Percentiles rank a stretch among this genome's conserved stretches.
Evolutionary conservation across 2,888 invertebrate species (phyloP).

Genomic region (Phlogophora meticulosa): DNA sequence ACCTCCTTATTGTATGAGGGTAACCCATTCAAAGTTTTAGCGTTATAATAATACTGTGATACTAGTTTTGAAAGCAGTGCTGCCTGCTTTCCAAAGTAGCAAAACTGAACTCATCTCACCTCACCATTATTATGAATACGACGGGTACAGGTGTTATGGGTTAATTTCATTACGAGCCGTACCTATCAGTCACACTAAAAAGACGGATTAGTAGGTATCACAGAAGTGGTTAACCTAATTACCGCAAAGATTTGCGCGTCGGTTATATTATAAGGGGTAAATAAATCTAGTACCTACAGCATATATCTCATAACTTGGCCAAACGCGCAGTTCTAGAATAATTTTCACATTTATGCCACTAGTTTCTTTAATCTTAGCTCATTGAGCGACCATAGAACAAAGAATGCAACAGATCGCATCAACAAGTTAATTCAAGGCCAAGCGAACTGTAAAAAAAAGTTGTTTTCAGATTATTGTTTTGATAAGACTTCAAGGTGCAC

Average conservation of each 20-base stretch:
- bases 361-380: slow-evolving; percentile 6
- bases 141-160: too few species aligned
- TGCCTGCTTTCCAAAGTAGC: too few species aligned
- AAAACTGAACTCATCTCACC: too few species aligned
- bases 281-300: neutral
- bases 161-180: too few species aligned
- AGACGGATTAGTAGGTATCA: too few species aligned
- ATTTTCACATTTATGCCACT: neutral
- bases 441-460: slow-evolving; percentile 73
- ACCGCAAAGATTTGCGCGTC: neutral
- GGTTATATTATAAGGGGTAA: neutral
- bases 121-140: too few species aligned
- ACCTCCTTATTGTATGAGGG: too few species aligned
- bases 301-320: neutral
- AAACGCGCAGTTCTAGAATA: too few species aligned
- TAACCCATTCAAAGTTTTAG: too few species aligned
- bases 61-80: too few species aligned
- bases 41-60: too few species aligned
- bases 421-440: slow-evolving; percentile 78
- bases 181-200: too few species aligned
- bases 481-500: slow-evolving; percentile 82
- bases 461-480: slow-evolving; percentile 82
- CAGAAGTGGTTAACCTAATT: neutral
- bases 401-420: slow-evolving; percentile 68
- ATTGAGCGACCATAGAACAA: slow-evolving; percentile 38